Percentiles rank a stretch among this genome's conserved stretches.
Conservation (phyloP, 2,113 vertebrate genomes). For the Apus apus region DNA sequence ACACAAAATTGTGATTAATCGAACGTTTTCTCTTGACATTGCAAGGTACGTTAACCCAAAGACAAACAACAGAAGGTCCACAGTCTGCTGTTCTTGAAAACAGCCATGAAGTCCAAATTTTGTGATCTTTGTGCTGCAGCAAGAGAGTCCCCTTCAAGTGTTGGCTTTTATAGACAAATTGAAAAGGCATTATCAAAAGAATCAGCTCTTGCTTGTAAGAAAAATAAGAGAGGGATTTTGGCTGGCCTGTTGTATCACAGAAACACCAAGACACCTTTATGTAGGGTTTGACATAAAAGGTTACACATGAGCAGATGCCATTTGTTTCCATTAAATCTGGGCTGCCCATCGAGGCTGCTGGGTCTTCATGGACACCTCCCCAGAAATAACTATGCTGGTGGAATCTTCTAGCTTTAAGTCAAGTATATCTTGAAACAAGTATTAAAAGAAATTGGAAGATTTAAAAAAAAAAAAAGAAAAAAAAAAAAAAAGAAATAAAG, state of each 20-base stretch:
- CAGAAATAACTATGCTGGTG: neutral
- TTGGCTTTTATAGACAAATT: neutral
- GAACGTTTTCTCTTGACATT: neutral
- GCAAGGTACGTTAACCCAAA: neutral
- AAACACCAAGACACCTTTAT: neutral
- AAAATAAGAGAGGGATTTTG: neutral
- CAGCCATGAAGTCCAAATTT: neutral
- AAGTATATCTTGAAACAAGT: neutral
- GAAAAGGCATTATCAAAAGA: neutral
- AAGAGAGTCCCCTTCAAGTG: neutral
- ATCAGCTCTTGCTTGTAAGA: neutral
- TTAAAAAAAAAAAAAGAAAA: neutral
- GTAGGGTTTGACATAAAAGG: neutral
- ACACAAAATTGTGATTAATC: neutral
- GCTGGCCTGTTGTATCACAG: neutral
- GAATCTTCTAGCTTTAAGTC: constrained; percentile 4
- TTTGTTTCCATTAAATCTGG: constrained; percentile 47
- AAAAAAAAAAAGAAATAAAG: neutral
- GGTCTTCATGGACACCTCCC: neutral
- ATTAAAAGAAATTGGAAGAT: neutral
- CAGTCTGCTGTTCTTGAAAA: neutral
- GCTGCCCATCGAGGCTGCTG: neutral
- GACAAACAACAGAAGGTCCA: neutral
- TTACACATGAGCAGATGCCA: neutral
- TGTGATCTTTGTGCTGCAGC: neutral